Evolutionary conservation across 1,140 invertebrate genomes (phyloP), one percentile per base, ranked within the genome.

Genomic region (Danaus plexippus): DNA sequence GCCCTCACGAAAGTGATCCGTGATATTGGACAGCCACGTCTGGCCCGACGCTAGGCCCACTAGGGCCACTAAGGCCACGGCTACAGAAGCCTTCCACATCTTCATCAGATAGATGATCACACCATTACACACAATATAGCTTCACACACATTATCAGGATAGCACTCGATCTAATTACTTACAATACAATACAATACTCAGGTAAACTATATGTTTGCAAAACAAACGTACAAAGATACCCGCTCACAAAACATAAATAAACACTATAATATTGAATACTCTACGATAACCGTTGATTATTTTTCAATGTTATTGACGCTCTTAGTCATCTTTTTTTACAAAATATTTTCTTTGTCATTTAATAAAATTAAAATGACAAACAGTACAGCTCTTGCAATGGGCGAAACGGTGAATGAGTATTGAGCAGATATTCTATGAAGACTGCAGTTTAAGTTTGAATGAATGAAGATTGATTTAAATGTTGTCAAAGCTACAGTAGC

Each of bases 181-280:
- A 41, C 49, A n/a, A n/a, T n/a, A n/a, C n/a, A n/a, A n/a, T 32
- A 32, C 22, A 32, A 32, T 32, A 32, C 22, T 32, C 45, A 54
- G 73, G 66, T 77, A 77, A 60, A 59, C 71, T 72, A 61, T 74
- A 51, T 78, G 71, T 81, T 84, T 80, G 75, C 77, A 75, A 84
- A 79, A 84, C 74, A 79, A 84, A 81, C 75, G 67, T 68, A 47
- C 59, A 63, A 59, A 76, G 69, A 73, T 79, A 80, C 71, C 71
- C 69, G 64, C 71, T 62, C 52, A 55, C 49, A 12, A 54, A 63
- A 63, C 56, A 63, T 63, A 63, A 63, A 63, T 63, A 63, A 63
- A 63, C 56, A 63, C 57, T 11, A 66, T 54, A 60, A 48, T 32
- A 32, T 32, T 32, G 22, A 32, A 32, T 32, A 32, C 22, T 6